Base-by-base conservation (phyloP, 1,140 invertebrate species). In the Arctopsyche grandis region DNA sequence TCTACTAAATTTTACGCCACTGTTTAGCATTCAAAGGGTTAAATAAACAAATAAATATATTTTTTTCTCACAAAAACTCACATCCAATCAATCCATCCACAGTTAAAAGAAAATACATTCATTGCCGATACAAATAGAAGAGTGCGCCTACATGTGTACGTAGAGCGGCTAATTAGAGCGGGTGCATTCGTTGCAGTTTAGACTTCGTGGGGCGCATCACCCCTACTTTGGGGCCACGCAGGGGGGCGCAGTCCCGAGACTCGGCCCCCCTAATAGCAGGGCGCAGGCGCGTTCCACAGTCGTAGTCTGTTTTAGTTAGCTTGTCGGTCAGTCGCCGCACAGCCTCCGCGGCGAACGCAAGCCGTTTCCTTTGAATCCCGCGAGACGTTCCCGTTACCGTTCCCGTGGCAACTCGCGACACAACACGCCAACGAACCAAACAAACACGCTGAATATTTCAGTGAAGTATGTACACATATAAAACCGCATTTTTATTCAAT, bases 311-410 rank as follows among this genome's bases (percentile, higher is more conserved):
- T 38, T 38, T 38, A 38, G 29, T 38, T 38, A 38, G 29, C 3
- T 22, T 22, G 63, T 12, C 22, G 21, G 10, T 22, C 63, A 66
- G 63, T 66, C 63, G 63, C 63, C 63, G 63, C 63, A 66, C 63
- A 66, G 63, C 63, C 63, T 66, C 63, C 63, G 58, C 58, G 58
- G 58, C 58, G n/a, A 16, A 21, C 58, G 58, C 58, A 52, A 16
- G 58, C n/a, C 3, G 7, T 19, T 9, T 19, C 9, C 22, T 24
- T 26, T 22, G 24, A 24, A 52, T 52, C 48, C 10, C 48, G 48
- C 48, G 10, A 1, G 10, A 52, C 48, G 48, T 16, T 12, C 48
- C 12, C 48, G 10, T 52, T 52, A 14, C 48, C 48, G 48, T 52
- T 52, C 48, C 48, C 48, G 48, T 52, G 48, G 48, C 16, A 52